Percentiles rank a stretch among this genome's conserved stretches.
Conservation (phyloP, 2,888 invertebrate species). For the Leptothorax acervorum region DNA sequence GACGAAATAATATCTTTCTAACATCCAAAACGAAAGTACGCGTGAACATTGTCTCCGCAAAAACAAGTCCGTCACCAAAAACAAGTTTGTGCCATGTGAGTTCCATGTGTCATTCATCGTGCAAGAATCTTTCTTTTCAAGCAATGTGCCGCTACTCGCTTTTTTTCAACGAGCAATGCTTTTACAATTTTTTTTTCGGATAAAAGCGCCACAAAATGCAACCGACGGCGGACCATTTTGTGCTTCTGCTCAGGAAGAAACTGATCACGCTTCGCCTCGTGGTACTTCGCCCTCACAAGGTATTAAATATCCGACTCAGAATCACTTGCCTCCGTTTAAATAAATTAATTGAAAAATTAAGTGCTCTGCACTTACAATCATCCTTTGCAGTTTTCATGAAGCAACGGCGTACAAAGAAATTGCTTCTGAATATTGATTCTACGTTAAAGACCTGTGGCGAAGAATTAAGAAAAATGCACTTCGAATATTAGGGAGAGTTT, state of each 20-base stretch:
- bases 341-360: conserved; percentile 35
- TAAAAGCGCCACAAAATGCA: conserved; percentile 69
- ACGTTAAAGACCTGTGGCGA: background rate
- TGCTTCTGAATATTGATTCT: conserved; percentile 23
- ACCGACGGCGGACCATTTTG: background rate
- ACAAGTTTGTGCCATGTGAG: conserved; percentile 7
- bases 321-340: background rate
- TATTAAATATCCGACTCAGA: conserved; percentile 37
- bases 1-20: background rate
- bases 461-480: background rate
- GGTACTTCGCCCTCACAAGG: background rate
- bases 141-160: conserved; percentile 45
- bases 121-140: conserved; percentile 10
- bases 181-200: conserved; percentile 66
- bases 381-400: background rate
- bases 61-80: conserved; percentile 40
- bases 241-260: background rate
- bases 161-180: conserved; percentile 54
- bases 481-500: background rate
- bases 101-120: background rate
- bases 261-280: background rate
- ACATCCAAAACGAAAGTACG: conserved; percentile 30
- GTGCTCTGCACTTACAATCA: conserved; percentile 4
- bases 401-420: conserved; percentile 6
- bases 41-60: conserved; percentile 4